These are phyloP conservation scores for Plagodis pulveraria DNA, from an alignment of 2,888 invertebrate species.

Conservation along the genomic window DNA sequence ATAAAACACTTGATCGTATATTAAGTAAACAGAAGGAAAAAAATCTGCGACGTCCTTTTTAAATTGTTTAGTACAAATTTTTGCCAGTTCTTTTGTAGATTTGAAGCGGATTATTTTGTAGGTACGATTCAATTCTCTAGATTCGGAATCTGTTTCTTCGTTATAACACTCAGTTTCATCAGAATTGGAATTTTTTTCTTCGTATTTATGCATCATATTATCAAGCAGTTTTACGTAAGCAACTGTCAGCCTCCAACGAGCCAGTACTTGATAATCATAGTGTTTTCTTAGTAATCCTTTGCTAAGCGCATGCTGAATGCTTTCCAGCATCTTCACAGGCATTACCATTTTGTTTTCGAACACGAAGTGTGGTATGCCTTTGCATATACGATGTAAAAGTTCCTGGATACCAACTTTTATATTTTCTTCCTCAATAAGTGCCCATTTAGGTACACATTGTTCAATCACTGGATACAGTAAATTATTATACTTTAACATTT, in stretches of 20 bases:
- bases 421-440: not conserved
- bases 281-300: slow-evolving; percentile 4
- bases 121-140: too few species aligned
- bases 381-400: slow-evolving; percentile 2
- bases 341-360: slow-evolving; percentile 8
- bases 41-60: not conserved
- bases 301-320: slow-evolving; percentile 1
- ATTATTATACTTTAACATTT: slow-evolving; percentile 13
- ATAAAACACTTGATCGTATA: slow-evolving; percentile 3
- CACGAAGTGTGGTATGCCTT: slow-evolving; percentile 2
- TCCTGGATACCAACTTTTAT: not conserved
- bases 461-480: slow-evolving; percentile 10
- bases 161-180: not conserved
- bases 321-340: slow-evolving; percentile 3
- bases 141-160: too few species aligned
- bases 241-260: slow-evolving; percentile 10
- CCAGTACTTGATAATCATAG: slow-evolving; percentile 3
- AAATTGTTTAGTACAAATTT: slow-evolving; percentile 6
- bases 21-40: slow-evolving; percentile 1
- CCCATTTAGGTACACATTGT: slow-evolving; percentile 7
- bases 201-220: not conserved
- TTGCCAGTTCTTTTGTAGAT: slow-evolving; percentile 1
- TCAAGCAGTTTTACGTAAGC: slow-evolving; percentile 8
- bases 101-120: slow-evolving; percentile 6
- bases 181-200: not conserved